Base-by-base conservation (phyloP, 2,797 vertebrate species). In the Gallinago solitaria region DNA sequence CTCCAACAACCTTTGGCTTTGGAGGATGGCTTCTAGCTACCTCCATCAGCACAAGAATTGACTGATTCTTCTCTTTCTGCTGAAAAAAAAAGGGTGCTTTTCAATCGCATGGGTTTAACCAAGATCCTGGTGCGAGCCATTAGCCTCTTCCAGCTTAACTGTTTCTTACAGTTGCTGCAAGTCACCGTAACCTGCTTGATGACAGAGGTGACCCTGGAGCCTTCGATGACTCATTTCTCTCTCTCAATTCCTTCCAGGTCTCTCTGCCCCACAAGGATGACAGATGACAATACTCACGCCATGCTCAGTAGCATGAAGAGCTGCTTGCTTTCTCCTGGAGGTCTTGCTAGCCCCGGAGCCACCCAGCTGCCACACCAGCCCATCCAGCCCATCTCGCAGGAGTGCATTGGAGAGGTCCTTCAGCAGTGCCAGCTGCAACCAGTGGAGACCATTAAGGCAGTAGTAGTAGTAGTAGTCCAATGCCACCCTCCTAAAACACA, bases 331-430 rank as follows among this genome's bases (percentile, higher is more conserved):
- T 53, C 97, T 98, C 89, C 71, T 71, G 69, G 96, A 96, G 39
- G 88, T 97, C 65, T 97, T 92, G 48, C 76, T 86, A 64, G 89
- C 98, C 94, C 96, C 96, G 73, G 95, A 97, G 43, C 87, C 96
- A 39, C 76, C 81, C 24, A 98, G 93, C 37, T 98, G 98, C 50
- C 94, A 96, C 48, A 98, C 97, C 63, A 99, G 93, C 71, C 98
- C 97, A 14, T 98, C 98, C 79, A 99, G 95, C 15, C 99, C 98
- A 1, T 98, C 98, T 96, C 97, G 97, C 79, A 99, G 98, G 71
- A 99, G 97, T 12, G 95, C 97, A 5, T 99, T 95, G 32, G 98
- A 98, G 96, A 99, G 97, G 30, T 98, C 97, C 97, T 98, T 99
- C 97, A 99, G 97, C 96, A 99, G 91, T 32, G 97, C 97, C 68